Evolutionary conservation across 92 coral and sea anemone genomes (phyloP), one percentile per base, ranked within the genome.

Genomic region (Siderastrea radians): DNA sequence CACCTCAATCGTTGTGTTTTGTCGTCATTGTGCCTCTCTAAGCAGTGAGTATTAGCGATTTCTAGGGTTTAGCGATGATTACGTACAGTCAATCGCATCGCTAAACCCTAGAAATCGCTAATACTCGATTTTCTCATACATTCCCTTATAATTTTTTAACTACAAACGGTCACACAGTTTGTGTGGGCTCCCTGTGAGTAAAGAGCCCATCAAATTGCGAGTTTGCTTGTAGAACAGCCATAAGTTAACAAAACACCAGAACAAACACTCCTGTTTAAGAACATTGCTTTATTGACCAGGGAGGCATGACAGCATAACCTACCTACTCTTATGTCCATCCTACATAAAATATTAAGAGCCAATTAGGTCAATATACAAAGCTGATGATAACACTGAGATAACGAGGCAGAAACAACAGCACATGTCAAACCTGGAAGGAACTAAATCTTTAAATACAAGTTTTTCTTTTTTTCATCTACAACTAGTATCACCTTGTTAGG

Each of bases 261-360:
- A 70, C 55, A 55, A 54, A 16, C 38, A 68, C 19, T 19, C 5
- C 45, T 53, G 77, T 57, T 63, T 82, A 46, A 57, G 77, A 82
- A 82, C 58, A 82, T 69, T 80, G 74, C 19, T 80, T 82, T 82
- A 82, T 82, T 82, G 78, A 58, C 86, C 64, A 55, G 86, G 78
- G 58, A 68, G 75, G 78, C 47, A 82, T 52, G 75, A 69, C 69
- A 69, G 77, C 59, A 58, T 74, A 49, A 7, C 68, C 52, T 57
- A 55, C 65, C 49, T 57, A 82, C 78, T 82, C 74, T 57, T 54
- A 47, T 58, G 75, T 82, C n/a, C 69, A 8, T 55, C 52, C 68
- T 82, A 82, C 86, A 68, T 70, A 69, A 69, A 82, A 82, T 70
- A 46, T 67, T 70, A 72, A 82, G 78, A 82, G 78, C 69, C 77